These are phyloP conservation scores for Hemicrepidius hirtus DNA, from an alignment of 2,888 invertebrate genomes.

Conservation along the genomic window DNA sequence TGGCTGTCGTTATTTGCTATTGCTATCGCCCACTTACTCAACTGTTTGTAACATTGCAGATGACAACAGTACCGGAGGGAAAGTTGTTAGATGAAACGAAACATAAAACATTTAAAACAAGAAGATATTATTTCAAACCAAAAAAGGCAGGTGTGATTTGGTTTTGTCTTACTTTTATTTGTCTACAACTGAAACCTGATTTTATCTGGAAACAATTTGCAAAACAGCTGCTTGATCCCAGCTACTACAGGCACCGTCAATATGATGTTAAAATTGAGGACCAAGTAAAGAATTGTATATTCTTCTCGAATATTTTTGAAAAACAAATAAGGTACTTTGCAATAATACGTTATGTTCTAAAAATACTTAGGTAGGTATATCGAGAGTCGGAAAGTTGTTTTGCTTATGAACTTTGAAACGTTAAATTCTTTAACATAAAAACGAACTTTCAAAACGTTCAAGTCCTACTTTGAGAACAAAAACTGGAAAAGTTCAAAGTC, in stretches of 20 bases:
- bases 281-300: too few species aligned
- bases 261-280: slow-evolving; percentile 7
- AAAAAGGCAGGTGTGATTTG: slow-evolving; percentile 46
- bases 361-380: too few species aligned
- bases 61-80: background rate
- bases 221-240: slow-evolving; percentile 43
- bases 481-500: too few species aligned
- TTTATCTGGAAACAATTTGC: slow-evolving; percentile 50
- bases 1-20: slow-evolving; percentile 44
- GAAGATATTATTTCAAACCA: slow-evolving; percentile 30
- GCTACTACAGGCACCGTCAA: slow-evolving; percentile 22
- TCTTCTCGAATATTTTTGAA: too few species aligned
- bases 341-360: too few species aligned
- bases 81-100: background rate
- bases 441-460: too few species aligned
- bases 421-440: too few species aligned
- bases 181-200: slow-evolving; percentile 42
- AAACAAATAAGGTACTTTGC: too few species aligned
- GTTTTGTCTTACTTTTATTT: slow-evolving; percentile 46
- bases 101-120: slow-evolving; percentile 17
- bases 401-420: too few species aligned
- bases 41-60: slow-evolving; percentile 15
- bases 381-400: too few species aligned
- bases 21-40: slow-evolving; percentile 33
- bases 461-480: too few species aligned